phyloP scores from a whole-genome alignment of 92 coral and sea anemone genomes.

The Porites lobata region DNA sequence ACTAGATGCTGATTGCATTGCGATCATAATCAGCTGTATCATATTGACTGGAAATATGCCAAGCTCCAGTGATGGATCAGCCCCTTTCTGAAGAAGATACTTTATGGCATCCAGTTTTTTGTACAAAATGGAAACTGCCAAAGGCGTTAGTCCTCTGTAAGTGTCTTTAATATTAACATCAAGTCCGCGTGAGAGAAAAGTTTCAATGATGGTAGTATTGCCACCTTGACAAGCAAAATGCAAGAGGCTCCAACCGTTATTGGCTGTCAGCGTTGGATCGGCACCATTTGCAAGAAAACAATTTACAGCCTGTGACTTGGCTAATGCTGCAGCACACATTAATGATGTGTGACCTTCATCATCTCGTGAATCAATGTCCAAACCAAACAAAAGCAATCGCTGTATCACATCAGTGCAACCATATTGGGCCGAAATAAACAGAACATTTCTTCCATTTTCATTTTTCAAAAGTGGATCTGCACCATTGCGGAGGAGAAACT shows the following conservation, averaged over 20 bases:
- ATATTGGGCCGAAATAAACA: background rate
- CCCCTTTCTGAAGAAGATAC: background rate
- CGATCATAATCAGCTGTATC: too few species aligned
- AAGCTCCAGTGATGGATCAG: background rate
- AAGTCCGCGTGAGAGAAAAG: background rate
- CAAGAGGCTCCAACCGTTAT: background rate
- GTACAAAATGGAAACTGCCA: too few species aligned
- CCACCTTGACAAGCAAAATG: slow-evolving; percentile 5
- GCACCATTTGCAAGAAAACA: background rate
- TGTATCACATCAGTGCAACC: background rate
- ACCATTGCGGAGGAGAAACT: background rate
- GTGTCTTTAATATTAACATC: too few species aligned
- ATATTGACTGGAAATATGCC: too few species aligned
- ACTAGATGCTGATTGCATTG: too few species aligned
- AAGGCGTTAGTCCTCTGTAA: too few species aligned
- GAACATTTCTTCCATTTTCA: background rate
- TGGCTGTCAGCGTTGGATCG: background rate
- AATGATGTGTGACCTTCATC: background rate
- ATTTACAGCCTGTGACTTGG: background rate
- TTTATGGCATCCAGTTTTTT: background rate
- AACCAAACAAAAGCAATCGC: background rate
- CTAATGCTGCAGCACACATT: background rate
- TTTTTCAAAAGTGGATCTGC: background rate
- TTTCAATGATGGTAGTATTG: background rate
- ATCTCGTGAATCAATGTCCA: slow-evolving; percentile 5